phyloP scores from a whole-genome alignment of 2,888 invertebrate genomes.

The Slavum lentiscoides region DNA sequence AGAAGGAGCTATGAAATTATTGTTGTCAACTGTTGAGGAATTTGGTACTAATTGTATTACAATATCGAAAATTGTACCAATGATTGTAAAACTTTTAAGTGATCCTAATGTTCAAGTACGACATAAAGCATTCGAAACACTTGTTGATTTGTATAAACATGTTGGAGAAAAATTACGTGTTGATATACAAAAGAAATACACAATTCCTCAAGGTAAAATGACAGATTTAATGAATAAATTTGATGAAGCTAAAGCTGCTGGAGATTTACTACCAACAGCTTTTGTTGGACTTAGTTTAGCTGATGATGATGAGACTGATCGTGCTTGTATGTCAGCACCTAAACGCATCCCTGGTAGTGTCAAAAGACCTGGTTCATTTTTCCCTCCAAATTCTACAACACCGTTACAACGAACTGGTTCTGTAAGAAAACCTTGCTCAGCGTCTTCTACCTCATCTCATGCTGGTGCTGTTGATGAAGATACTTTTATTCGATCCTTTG shows the following conservation, averaged over 20 bases:
- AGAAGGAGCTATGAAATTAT: slow-evolving; percentile 82
- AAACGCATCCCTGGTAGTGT: slow-evolving; percentile 45
- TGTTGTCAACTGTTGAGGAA: slow-evolving; percentile 82
- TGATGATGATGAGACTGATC: slow-evolving; percentile 52
- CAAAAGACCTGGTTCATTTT: slow-evolving; percentile 39
- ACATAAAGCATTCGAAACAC: slow-evolving; percentile 81
- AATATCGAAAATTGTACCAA: slow-evolving; percentile 79
- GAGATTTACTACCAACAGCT: slow-evolving; percentile 77
- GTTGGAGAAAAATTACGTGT: slow-evolving; percentile 84
- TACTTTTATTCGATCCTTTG: slow-evolving; percentile 82
- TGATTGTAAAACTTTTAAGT: slow-evolving; percentile 78
- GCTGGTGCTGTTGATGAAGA: slow-evolving; percentile 91
- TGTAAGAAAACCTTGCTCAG: slow-evolving; percentile 49
- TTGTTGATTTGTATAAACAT: slow-evolving; percentile 89
- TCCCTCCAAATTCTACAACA: slow-evolving; percentile 35
- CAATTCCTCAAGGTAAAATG: slow-evolving; percentile 74
- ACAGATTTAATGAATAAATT: slow-evolving; percentile 76
- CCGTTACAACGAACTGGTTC: slow-evolving; percentile 45
- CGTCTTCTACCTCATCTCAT: slow-evolving; percentile 49
- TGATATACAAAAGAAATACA: slow-evolving; percentile 80
- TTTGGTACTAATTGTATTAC: slow-evolving; percentile 82
- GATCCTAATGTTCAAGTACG: slow-evolving; percentile 87
- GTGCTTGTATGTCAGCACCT: slow-evolving; percentile 43
- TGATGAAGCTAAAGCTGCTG: slow-evolving; percentile 81
- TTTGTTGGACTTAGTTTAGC: slow-evolving; percentile 55